These are phyloP conservation scores for Pandion haliaetus DNA, from an alignment of 2,113 vertebrate genomes.

Conservation along the genomic window DNA sequence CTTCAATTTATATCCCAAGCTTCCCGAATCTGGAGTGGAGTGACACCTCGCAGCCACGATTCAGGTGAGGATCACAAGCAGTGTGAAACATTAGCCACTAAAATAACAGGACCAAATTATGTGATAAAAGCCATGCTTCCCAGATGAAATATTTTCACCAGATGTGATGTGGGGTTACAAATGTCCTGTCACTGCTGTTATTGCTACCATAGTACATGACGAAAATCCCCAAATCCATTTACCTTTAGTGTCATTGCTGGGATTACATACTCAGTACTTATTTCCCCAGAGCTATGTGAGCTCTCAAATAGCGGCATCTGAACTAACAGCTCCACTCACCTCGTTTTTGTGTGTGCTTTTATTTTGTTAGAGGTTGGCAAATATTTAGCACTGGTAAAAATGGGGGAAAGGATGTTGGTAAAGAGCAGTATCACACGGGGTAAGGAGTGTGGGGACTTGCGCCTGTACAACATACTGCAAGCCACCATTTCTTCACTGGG, in stretches of 20 bases:
- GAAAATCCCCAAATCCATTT: slow-evolving; percentile 68
- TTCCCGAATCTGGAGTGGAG: not conserved
- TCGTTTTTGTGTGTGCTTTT: slow-evolving; percentile 30
- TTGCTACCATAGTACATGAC: slow-evolving; percentile 64
- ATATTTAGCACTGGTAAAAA: slow-evolving; percentile 35
- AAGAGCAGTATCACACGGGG: not conserved
- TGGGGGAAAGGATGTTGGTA: not conserved
- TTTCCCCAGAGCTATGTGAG: slow-evolving; percentile 66
- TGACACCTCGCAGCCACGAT: slow-evolving; percentile 30
- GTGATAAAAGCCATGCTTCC: slow-evolving; percentile 39
- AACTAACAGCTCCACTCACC: slow-evolving; percentile 43
- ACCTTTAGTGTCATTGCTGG: slow-evolving; percentile 57
- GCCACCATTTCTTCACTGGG: not conserved
- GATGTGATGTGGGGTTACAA: slow-evolving; percentile 48
- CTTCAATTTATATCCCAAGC: slow-evolving; percentile 46
- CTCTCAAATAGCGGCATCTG: slow-evolving; percentile 50
- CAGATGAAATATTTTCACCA: slow-evolving; percentile 51
- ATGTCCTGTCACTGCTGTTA: slow-evolving; percentile 42
- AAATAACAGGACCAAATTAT: slow-evolving; percentile 49
- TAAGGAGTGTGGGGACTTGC: not conserved
- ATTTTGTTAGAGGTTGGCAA: slow-evolving; percentile 48
- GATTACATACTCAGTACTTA: slow-evolving; percentile 65
- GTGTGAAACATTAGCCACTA: slow-evolving; percentile 11
- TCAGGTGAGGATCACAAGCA: not conserved
- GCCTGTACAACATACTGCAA: not conserved